Evolutionary conservation across 1,140 invertebrate genomes (phyloP), one percentile per base, ranked within the genome.

Genomic region (Cydia fagiglandana): DNA sequence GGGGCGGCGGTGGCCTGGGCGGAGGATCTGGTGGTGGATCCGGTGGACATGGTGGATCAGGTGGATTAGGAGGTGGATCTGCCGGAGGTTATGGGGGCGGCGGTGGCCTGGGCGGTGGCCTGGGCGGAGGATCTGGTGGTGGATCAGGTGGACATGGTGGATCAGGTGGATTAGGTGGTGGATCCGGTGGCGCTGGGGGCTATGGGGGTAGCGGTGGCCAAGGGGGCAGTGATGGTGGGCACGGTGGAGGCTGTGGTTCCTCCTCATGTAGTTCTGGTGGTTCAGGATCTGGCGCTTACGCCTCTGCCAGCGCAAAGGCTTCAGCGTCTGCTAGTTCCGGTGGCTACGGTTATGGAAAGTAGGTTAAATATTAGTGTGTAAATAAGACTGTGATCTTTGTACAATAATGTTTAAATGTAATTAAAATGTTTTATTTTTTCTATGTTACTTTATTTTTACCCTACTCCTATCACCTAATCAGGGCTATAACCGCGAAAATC

Each of bases 251-350:
- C 17, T 68, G 17, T 7, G 74, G 77, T 7, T n/a, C 34, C 15
- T 47, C 15, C n/a, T 64, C 73, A 9, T 56, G 83, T 24, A 77
- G 80, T 2, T 78, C 78, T 66, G 81, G 83, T 10, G 79, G 81
- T 0, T 83, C 82, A 30, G 80, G 80, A 0, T 78, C 80, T 4
- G 64, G 74, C 4, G 85, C 86, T 5, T 84, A 76, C 20, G 84
- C 86, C 7, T 83, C 83, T 7, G 86, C 88, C 15, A 87, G 81
- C 50, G 86, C 86, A 13, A 80, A 83, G 56, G 86, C 88, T 15
- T 82, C 82, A 2, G 86, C 86, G 2, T 84, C 85, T 34, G 83
- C 87, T 2, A 83, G 83, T 38, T 83, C 84, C 6, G 77, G 88
- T 10, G 84, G 88, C 61, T 90, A 90, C 64, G 87, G 87, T 45